Evolutionary conservation across 2,797 vertebrate species (phyloP).

Genomic region (Crax fasciolata): DNA sequence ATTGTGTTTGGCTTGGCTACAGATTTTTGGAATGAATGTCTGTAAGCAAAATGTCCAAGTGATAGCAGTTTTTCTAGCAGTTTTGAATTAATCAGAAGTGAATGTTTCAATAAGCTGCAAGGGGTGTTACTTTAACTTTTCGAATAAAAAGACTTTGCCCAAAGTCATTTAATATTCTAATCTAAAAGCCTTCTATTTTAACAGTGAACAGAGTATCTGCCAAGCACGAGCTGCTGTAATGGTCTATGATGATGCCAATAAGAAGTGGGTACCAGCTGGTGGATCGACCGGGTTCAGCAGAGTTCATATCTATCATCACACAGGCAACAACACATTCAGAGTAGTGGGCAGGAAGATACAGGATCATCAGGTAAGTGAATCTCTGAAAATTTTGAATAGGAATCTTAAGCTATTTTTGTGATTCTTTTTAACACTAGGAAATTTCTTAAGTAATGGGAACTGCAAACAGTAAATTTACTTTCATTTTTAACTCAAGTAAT

Average conservation of each 20-base stretch:
- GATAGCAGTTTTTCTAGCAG: fast-evolving
- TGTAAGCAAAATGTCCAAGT: not conserved
- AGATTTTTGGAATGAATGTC: not conserved
- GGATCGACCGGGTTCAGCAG: slow-evolving; percentile 97
- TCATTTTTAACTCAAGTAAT: not conserved
- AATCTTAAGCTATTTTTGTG: not conserved
- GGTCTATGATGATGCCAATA: slow-evolving; percentile 98
- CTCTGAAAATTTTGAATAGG: not conserved
- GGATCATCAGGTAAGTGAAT: slow-evolving; percentile 93
- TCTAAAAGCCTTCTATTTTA: slow-evolving; percentile 51
- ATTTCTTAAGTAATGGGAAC: not conserved
- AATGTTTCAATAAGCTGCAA: not conserved
- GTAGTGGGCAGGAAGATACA: slow-evolving; percentile 99
- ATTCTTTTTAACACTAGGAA: not conserved
- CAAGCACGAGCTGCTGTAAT: slow-evolving; percentile 98
- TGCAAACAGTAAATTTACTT: not conserved
- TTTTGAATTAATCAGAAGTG: not conserved
- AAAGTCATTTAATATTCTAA: not conserved
- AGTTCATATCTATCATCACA: slow-evolving; percentile 99
- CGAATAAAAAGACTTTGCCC: not conserved
- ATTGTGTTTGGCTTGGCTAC: not conserved
- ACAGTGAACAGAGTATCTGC: slow-evolving; percentile 99
- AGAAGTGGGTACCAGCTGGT: slow-evolving; percentile 98
- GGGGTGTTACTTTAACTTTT: not conserved
- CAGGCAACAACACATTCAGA: slow-evolving; percentile 97